Evolutionary conservation across 2,113 vertebrate species (phyloP), one percentile per base, ranked within the genome.

Genomic region (Thomomys bottae): DNA sequence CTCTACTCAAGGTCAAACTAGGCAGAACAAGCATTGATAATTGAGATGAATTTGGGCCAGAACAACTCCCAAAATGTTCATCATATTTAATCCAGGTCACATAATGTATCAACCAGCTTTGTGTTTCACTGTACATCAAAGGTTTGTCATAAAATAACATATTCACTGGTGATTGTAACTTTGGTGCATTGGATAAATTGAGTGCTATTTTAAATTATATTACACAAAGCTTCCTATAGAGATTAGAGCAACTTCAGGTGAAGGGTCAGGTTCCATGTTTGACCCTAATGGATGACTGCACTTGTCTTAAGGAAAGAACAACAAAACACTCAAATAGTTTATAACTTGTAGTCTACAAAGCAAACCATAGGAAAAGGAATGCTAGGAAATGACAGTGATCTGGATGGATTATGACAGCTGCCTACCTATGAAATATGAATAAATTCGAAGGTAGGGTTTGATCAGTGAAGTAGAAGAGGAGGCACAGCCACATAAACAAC

Each of bases 331-430:
- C 45, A 82, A 59, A 79, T 40, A 86, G 83, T 71, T 92, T 67
- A 32, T 92, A 68, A 81, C 38, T 73, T 18, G n/a, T 49, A 76
- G 6, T 76, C 63, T 90, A 67, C 64, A 67, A 78, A 91, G 70
- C 64, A 91, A 67, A 80, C n/a, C 26, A 34, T 36, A 40, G 1
- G 78, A 23, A 45, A 91, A 94, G 0, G 24, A 84, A 24, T 30
- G 91, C 9, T 1, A 20, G 21, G 40, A 45, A 5, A 78, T 95
- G 66, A 24, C 66, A 89, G 14, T 93, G 84, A 49, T 88, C 72
- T 40, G 94, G 94, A 94, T 94, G 57, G 78, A 89, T 89, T 90
- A 85, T 95, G 94, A 84, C 95, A 96, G 89, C 83, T 96, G 75
- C 32, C 89, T 96, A 68, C 73, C 45, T 87, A 73, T 88, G 77